phyloP scores from a whole-genome alignment of 1,140 invertebrate genomes.

The Heliconius himera region DNA sequence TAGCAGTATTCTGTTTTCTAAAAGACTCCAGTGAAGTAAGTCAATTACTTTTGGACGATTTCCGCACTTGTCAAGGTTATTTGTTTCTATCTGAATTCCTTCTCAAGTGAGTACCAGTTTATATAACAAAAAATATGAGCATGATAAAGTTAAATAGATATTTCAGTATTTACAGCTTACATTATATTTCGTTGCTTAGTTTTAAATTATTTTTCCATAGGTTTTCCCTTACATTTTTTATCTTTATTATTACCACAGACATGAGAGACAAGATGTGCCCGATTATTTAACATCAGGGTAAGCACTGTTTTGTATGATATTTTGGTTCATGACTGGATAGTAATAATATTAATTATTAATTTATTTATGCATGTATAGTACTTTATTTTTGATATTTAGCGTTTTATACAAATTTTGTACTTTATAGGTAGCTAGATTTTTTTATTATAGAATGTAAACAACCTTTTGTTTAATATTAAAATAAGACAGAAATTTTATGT shows the following conservation, averaged over 20 bases:
- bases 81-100: conserved; percentile 96
- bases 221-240: conserved; percentile 45
- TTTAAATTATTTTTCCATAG: conserved; percentile 43
- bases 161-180: conserved; percentile 19
- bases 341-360: neutral
- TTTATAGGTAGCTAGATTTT: neutral
- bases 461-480: too few relatives aligned
- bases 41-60: conserved; percentile 96
- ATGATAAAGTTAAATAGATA: conserved; percentile 10
- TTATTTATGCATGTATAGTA: neutral
- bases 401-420: neutral
- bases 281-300: conserved; percentile 80
- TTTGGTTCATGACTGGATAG: conserved; percentile 1
- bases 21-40: conserved; percentile 99
- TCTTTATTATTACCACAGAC: conserved; percentile 77
- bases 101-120: conserved; percentile 89
- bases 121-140: conserved; percentile 8
- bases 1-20: conserved; percentile 98
- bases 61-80: conserved; percentile 96
- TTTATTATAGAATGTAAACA: too few relatives aligned
- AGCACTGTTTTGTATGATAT: conserved; percentile 51
- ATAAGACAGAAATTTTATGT: too few relatives aligned
- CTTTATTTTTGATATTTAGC: neutral
- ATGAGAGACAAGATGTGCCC: conserved; percentile 76
- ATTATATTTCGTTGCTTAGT: conserved; percentile 54